These are phyloP conservation scores for Salarias fasciatus DNA, from an alignment of 2,797 vertebrate genomes.

Conservation along the genomic window DNA sequence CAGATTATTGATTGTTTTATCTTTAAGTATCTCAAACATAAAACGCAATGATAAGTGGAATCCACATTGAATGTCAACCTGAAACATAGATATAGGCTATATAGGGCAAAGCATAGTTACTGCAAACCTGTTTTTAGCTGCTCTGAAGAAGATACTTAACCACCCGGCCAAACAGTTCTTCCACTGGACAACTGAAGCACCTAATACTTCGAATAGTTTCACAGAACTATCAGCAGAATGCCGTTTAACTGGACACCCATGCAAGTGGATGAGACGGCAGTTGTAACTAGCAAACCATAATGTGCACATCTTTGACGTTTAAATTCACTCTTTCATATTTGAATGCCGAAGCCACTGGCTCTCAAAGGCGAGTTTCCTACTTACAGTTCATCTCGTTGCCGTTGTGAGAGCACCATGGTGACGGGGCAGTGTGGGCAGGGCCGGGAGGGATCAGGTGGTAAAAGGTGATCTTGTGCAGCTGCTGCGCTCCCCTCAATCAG, in stretches of 20 bases:
- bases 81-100: too few species aligned
- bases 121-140: too few species aligned
- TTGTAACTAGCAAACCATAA: conserved; percentile 11
- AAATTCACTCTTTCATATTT: not conserved
- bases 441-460: conserved; percentile 60
- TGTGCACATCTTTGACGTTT: too few species aligned
- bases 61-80: too few species aligned
- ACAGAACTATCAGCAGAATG: conserved; percentile 10
- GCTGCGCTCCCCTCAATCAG: conserved; percentile 82
- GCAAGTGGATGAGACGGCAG: not conserved
- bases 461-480: conserved; percentile 78
- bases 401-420: conserved; percentile 99
- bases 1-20: too few species aligned
- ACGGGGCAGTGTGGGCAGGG: conserved; percentile 76
- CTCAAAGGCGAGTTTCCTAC: conserved; percentile 60
- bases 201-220: not conserved
- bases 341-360: not conserved
- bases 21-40: too few species aligned
- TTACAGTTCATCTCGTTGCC: conserved; percentile 99
- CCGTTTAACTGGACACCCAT: conserved; percentile 4
- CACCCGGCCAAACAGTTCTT: too few species aligned
- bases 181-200: too few species aligned
- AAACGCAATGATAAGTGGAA: too few species aligned
- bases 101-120: too few species aligned
- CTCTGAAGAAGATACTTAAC: too few species aligned